Conservation (phyloP, 2,113 vertebrate genomes). For the Ictalurus punctatus region DNA sequence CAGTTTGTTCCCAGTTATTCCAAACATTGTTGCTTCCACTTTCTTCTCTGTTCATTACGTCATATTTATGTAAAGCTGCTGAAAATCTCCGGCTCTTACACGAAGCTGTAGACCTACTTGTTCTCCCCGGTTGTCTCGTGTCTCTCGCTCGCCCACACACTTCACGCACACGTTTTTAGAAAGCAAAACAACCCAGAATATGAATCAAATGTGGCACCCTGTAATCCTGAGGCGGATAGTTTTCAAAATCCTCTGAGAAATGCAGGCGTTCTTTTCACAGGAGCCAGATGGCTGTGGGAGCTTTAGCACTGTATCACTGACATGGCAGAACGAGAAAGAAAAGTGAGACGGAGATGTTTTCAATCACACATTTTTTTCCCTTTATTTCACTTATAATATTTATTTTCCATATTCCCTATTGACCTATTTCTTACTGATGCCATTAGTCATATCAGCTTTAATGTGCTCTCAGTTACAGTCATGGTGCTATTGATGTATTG, state of each 20-base stretch:
- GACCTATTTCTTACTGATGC: constrained; percentile 47
- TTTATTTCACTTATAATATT: constrained; percentile 40
- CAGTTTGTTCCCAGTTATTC: background rate
- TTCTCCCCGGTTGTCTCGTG: constrained; percentile 33
- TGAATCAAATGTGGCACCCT: constrained; percentile 59
- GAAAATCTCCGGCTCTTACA: background rate
- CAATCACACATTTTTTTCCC: constrained; percentile 18
- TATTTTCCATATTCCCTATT: constrained; percentile 39
- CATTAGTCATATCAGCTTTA: constrained; percentile 5
- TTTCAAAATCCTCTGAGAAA: constrained; percentile 53
- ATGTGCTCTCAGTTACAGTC: background rate
- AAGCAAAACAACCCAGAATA: constrained; percentile 55
- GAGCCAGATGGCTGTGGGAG: constrained; percentile 55
- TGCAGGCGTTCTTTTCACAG: constrained; percentile 47
- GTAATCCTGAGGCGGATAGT: constrained; percentile 54
- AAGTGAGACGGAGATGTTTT: constrained; percentile 22
- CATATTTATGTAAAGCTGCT: background rate
- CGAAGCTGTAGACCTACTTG: constrained; percentile 20
- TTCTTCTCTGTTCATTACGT: constrained; percentile 19
- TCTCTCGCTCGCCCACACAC: constrained; percentile 51
- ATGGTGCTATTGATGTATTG: background rate
- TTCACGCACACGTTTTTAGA: constrained; percentile 55
- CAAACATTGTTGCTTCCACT: background rate
- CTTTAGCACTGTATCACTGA: constrained; percentile 48
- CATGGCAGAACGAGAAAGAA: constrained; percentile 45